A percentile compares a stretch with the other conserved stretches of the same genome.
phyloP scores from a whole-genome alignment of 1,140 invertebrate species.

The Brachionus calyciflorus region DNA sequence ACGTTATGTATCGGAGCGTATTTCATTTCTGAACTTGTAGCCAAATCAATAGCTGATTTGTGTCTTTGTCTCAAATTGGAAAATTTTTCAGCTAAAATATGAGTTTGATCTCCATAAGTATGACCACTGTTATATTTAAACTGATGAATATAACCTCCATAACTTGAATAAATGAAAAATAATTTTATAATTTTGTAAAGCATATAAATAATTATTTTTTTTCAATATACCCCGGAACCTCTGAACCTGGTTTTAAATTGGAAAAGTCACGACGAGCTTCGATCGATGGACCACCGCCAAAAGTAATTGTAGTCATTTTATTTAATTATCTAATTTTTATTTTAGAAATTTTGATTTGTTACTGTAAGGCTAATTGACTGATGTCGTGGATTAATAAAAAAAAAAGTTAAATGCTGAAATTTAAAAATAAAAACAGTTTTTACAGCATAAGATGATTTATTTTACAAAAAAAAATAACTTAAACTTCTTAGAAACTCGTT shows the following conservation, averaged over 20 bases:
- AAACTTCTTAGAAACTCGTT: slow-evolving; percentile 29
- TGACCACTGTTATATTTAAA: slow-evolving; percentile 59
- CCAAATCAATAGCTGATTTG: background rate
- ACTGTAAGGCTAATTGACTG: too few relatives aligned
- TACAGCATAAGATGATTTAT: slow-evolving; percentile 15
- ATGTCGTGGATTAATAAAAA: too few relatives aligned
- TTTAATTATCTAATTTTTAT: too few relatives aligned
- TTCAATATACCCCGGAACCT: slow-evolving; percentile 58
- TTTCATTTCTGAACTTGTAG: background rate
- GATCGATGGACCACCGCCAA: slow-evolving; percentile 58
- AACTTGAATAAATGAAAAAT: slow-evolving; percentile 51
- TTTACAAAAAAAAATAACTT: slow-evolving; percentile 19
- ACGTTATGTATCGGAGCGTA: background rate
- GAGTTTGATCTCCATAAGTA: slow-evolving; percentile 59
- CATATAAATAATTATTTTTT: background rate
- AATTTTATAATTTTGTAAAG: background rate
- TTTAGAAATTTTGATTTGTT: too few relatives aligned
- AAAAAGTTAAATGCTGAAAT: too few relatives aligned
- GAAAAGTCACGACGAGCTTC: slow-evolving; percentile 57
- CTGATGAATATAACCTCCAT: slow-evolving; percentile 59
- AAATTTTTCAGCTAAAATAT: slow-evolving; percentile 54
- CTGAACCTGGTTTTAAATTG: slow-evolving; percentile 56
- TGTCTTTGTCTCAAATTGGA: slow-evolving; percentile 12
- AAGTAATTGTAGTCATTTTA: slow-evolving; percentile 57
- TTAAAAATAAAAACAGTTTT: background rate